Conservation (phyloP, 2,888 invertebrate species). For the Rhamnusium bicolor region DNA sequence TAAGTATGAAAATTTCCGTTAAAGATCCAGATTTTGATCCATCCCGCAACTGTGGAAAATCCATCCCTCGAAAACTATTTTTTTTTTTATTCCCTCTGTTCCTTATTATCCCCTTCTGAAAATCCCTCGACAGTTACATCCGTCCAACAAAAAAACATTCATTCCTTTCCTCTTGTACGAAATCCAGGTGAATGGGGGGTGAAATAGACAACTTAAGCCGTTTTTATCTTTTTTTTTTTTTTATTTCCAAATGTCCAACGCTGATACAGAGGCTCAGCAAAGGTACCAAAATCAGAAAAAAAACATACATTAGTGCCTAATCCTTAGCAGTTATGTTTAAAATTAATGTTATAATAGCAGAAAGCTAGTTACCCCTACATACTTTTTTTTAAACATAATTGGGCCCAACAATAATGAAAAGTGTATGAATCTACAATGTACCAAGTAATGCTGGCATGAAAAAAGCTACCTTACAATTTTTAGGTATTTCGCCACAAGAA, state of each 20-base stretch:
- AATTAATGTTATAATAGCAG: neutral
- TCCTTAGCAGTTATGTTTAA: slow-evolving; percentile 29
- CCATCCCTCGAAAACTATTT: slow-evolving; percentile 37
- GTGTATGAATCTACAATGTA: neutral
- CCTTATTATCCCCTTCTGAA: slow-evolving; percentile 6
- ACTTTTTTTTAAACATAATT: slow-evolving; percentile 1
- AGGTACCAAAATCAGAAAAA: slow-evolving; percentile 56
- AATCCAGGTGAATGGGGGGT: slow-evolving; percentile 38
- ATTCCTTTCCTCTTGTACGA: slow-evolving; percentile 53
- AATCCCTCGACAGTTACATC: slow-evolving; percentile 41
- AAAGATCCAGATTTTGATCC: slow-evolving; percentile 13
- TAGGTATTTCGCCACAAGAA: neutral
- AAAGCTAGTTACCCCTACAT: neutral
- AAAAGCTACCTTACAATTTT: neutral
- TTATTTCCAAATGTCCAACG: slow-evolving; percentile 60
- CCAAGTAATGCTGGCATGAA: neutral
- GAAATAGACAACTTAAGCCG: slow-evolving; percentile 45
- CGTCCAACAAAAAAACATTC: slow-evolving; percentile 48
- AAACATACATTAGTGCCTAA: slow-evolving; percentile 55
- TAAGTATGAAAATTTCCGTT: neutral
- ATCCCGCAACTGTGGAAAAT: neutral
- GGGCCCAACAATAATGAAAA: neutral
- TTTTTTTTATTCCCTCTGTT: neutral
- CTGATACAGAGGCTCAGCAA: slow-evolving; percentile 59
- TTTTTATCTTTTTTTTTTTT: slow-evolving; percentile 52